Conservation (phyloP, 2,113 vertebrate species). For the Scomber colias region DNA sequence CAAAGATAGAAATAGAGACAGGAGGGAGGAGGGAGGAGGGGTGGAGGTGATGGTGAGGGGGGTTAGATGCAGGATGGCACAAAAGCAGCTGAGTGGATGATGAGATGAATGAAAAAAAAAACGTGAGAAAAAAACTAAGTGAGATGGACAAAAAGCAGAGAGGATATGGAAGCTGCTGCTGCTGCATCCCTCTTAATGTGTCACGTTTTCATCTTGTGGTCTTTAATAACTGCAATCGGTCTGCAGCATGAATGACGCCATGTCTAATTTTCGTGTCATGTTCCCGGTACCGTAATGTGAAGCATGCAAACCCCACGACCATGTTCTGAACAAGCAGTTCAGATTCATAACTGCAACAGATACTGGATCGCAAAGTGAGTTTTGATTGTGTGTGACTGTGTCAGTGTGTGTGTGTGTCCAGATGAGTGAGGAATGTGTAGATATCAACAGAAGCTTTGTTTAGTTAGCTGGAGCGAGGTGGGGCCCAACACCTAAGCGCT, state of each 20-base stretch:
- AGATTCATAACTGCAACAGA: slow-evolving; percentile 27
- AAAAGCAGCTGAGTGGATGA: slow-evolving; percentile 41
- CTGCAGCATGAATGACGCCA: slow-evolving; percentile 63
- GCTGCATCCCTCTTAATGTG: slow-evolving; percentile 53
- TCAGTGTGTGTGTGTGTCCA: slow-evolving; percentile 33
- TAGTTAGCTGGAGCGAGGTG: slow-evolving; percentile 75
- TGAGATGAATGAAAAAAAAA: slow-evolving; percentile 35
- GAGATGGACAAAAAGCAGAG: slow-evolving; percentile 18
- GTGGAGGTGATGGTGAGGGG: background rate
- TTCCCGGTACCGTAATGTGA: slow-evolving; percentile 49
- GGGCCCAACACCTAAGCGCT: slow-evolving; percentile 65
- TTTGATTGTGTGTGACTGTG: slow-evolving; percentile 23
- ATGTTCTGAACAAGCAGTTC: slow-evolving; percentile 32
- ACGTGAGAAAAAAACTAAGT: slow-evolving; percentile 29
- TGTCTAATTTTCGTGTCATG: slow-evolving; percentile 69
- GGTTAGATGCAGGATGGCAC: slow-evolving; percentile 31
- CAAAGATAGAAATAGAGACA: slow-evolving; percentile 51
- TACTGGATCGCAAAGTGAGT: background rate
- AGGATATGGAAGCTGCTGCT: slow-evolving; percentile 48
- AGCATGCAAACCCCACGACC: slow-evolving; percentile 49
- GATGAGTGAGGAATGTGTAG: slow-evolving; percentile 66
- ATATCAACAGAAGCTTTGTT: slow-evolving; percentile 76
- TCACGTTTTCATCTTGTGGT: slow-evolving; percentile 61
- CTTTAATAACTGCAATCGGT: slow-evolving; percentile 71
- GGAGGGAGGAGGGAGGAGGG: background rate